These are phyloP conservation scores for Rhinophrynus dorsalis DNA, from an alignment of 2,797 vertebrate species.

Conservation along the genomic window DNA sequence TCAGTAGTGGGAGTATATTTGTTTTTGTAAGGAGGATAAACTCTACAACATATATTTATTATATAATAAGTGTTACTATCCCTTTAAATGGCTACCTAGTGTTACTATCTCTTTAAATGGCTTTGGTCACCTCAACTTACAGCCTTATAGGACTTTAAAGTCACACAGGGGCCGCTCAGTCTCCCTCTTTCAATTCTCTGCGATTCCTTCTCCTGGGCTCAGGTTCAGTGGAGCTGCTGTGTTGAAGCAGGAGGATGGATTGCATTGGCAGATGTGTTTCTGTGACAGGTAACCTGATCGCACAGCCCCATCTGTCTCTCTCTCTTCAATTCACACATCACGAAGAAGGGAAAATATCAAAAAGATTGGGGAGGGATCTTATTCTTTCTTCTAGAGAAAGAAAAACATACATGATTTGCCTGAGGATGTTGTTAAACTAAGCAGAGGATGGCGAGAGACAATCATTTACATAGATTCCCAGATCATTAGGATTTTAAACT, in stretches of 20 bases:
- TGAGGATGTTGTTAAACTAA: conserved; percentile 39
- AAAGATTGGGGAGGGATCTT: conserved; percentile 70
- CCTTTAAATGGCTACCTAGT: too few relatives aligned
- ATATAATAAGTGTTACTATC: too few relatives aligned
- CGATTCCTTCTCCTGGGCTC: conserved; percentile 2
- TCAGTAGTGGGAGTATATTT: too few relatives aligned
- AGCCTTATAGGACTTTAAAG: too few relatives aligned
- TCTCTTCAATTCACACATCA: conserved; percentile 89
- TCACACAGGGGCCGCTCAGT: neutral
- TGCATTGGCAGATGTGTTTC: conserved; percentile 88
- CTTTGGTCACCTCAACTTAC: too few relatives aligned
- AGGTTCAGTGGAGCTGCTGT: conserved; percentile 67
- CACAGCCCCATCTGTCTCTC: conserved; percentile 88
- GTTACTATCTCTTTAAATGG: too few relatives aligned
- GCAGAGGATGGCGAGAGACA: conserved; percentile 41
- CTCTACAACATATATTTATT: too few relatives aligned
- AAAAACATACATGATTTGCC: conserved; percentile 33
- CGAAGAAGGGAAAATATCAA: conserved; percentile 72
- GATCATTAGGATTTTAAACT: conserved; percentile 46
- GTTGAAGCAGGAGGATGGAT: conserved; percentile 91
- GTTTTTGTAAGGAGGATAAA: too few relatives aligned
- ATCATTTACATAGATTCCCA: conserved; percentile 48
- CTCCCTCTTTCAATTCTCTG: neutral
- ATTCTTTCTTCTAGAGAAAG: conserved; percentile 57
- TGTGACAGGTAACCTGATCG: conserved; percentile 93